A percentile compares a stretch with the other conserved stretches of the same genome.
Conservation (phyloP, 2,797 vertebrate genomes). For the Florisuga fusca region DNA sequence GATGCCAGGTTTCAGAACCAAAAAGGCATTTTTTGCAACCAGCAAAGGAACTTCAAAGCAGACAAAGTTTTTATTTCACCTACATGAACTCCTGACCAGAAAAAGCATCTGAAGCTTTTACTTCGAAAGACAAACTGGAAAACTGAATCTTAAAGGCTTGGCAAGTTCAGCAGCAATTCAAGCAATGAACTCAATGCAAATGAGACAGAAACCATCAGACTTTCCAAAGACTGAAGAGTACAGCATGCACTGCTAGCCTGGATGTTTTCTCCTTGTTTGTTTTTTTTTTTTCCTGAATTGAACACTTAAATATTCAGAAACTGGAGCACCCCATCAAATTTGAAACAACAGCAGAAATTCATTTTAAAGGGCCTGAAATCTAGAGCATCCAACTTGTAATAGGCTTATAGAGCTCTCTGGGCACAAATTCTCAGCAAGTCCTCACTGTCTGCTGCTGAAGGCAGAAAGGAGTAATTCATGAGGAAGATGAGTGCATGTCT, state of each 20-base stretch:
- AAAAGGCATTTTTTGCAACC: neutral
- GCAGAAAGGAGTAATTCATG: neutral
- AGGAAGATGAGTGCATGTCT: neutral
- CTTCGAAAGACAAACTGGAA: neutral
- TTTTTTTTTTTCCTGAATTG: neutral
- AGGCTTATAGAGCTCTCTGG: neutral
- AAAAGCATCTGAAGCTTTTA: constrained; percentile 18
- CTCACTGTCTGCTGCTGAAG: neutral
- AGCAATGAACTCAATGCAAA: constrained; percentile 27
- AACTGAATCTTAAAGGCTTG: neutral
- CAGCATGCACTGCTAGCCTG: neutral
- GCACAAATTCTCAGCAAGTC: neutral
- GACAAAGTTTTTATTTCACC: neutral
- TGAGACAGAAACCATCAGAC: neutral
- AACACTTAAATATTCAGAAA: neutral
- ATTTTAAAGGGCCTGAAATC: neutral
- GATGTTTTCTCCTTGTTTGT: neutral
- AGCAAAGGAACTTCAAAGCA: constrained; percentile 23
- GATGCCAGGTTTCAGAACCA: constrained; percentile 16
- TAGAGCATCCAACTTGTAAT: neutral
- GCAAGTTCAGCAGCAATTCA: constrained; percentile 32
- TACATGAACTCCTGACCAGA: constrained; percentile 12
- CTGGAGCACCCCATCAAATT: neutral
- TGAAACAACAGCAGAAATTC: neutral
- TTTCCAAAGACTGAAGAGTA: neutral